Conservation (phyloP, 1,140 invertebrate species). For the Mycetomoellerius zeteki region DNA sequence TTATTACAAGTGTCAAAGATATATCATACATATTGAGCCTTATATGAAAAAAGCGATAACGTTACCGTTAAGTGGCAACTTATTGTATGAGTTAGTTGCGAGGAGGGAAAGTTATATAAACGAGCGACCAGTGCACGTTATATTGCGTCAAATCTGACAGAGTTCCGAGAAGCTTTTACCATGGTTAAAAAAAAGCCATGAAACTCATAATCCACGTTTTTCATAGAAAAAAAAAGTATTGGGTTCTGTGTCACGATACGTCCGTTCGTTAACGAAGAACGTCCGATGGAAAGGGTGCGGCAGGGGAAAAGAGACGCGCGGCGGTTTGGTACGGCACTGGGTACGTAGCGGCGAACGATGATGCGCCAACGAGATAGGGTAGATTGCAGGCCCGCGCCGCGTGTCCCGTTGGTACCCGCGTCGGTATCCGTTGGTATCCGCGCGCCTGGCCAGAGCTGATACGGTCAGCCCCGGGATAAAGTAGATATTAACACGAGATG, state of each 20-base stretch:
- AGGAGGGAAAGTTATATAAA: conserved; percentile 5
- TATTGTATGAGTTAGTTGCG: too few species aligned
- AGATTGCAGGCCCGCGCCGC: conserved; percentile 76
- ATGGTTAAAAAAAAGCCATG: neutral
- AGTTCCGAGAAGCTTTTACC: neutral
- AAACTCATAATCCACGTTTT: conserved; percentile 18
- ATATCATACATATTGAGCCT: neutral
- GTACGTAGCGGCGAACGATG: conserved; percentile 70
- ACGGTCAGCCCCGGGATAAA: conserved; percentile 85
- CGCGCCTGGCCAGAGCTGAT: conserved; percentile 83
- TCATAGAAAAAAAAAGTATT: neutral
- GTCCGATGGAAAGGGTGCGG: conserved; percentile 8
- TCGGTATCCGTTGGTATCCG: conserved; percentile 71
- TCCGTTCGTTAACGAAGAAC: conserved; percentile 17
- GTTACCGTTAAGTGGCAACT: neutral
- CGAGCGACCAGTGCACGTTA: neutral
- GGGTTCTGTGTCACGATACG: neutral
- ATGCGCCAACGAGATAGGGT: conserved; percentile 79
- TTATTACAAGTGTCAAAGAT: neutral
- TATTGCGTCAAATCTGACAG: neutral
- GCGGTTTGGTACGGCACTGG: conserved; percentile 57
- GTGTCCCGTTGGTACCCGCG: conserved; percentile 68
- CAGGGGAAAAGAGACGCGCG: conserved; percentile 46
- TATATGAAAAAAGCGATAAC: neutral
- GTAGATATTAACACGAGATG: conserved; percentile 88